These are phyloP conservation scores for Ichneumoninae sp. DNA, from an alignment of 2,888 invertebrate genomes.

Conservation along the genomic window DNA sequence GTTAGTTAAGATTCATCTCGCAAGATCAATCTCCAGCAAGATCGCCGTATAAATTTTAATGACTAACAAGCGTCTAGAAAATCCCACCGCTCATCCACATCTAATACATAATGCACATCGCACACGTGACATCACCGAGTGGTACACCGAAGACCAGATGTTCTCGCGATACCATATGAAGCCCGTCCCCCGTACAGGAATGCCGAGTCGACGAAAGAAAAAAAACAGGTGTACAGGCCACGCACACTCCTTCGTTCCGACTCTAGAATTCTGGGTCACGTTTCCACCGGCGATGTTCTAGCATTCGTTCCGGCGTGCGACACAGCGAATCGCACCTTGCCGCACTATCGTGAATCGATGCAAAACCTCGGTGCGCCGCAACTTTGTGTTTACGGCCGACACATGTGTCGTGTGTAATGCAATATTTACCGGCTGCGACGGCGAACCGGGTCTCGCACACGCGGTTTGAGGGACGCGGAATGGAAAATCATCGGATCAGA, in stretches of 20 bases:
- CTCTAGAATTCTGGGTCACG: constrained; percentile 58
- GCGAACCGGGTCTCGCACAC: too few relatives aligned
- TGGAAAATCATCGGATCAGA: constrained; percentile 22
- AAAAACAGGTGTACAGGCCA: constrained; percentile 39
- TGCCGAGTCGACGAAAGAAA: constrained; percentile 38
- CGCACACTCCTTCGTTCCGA: constrained; percentile 31
- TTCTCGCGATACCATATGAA: constrained; percentile 53
- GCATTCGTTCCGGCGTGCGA: constrained; percentile 1
- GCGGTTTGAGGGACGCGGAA: not conserved
- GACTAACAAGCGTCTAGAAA: not conserved
- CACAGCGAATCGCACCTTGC: not conserved
- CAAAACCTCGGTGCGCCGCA: not conserved
- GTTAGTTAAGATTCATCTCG: not conserved
- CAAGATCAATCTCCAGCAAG: not conserved
- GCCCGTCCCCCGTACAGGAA: not conserved
- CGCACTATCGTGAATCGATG: not conserved
- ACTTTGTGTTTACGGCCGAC: not conserved
- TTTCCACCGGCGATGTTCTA: constrained; percentile 7
- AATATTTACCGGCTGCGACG: not conserved
- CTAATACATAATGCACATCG: constrained; percentile 14
- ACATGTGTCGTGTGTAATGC: not conserved
- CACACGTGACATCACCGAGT: constrained; percentile 58
- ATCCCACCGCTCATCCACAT: not conserved
- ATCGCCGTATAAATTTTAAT: not conserved
- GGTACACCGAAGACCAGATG: constrained; percentile 62